Evolutionary conservation across 64 coral and sea anemone species (phyloP), one percentile per base, ranked within the genome.

Genomic region (Pachyseris speciosa): DNA sequence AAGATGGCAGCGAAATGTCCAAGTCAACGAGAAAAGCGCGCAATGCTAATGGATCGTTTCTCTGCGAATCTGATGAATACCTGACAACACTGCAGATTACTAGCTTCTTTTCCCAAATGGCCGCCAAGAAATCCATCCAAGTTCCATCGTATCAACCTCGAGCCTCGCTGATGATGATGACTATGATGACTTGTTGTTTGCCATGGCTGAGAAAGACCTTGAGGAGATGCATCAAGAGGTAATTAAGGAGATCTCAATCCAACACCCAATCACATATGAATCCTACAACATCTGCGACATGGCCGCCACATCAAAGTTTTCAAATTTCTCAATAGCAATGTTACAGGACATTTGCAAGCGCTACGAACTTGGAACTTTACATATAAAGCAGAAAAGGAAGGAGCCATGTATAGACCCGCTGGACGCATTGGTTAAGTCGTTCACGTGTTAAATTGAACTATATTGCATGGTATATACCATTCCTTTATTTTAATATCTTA

Each of bases 321-420:
- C 78, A 37, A 76, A 73, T 43, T 84, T 92, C 41, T 85, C 79
- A 19, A 64, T 92, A 74, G 24, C 67, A 61, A 84, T 92, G 80
- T 75, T 92, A 60, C 67, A 84, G 17, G 90, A 92, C 48, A 92
- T 92, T 64, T 92, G 90, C 66, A 75, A 84, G 80, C 26, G 48
- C 45, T 67, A 69, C 83, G 65, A 91, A 37, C 63, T 84, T 91
- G 89, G 83, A 2, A 83, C 41, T 69, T 84, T 76, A 57, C 20
- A 16, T 44, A 63, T 85, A 31, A 85, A 85, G 61, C 79, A 92
- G 25, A 92, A 92, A 92, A 73, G 67, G 37, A 92, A 92, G 37
- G 84, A 92, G 49, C 67, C 67, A 84, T 68, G 44, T 64, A 52
- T 85, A 42, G 83, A 67, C 20, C 42, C 55, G 25, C 7, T 81